phyloP scores from a whole-genome alignment of 2,888 invertebrate species.

The Cephus nigrinus region DNA sequence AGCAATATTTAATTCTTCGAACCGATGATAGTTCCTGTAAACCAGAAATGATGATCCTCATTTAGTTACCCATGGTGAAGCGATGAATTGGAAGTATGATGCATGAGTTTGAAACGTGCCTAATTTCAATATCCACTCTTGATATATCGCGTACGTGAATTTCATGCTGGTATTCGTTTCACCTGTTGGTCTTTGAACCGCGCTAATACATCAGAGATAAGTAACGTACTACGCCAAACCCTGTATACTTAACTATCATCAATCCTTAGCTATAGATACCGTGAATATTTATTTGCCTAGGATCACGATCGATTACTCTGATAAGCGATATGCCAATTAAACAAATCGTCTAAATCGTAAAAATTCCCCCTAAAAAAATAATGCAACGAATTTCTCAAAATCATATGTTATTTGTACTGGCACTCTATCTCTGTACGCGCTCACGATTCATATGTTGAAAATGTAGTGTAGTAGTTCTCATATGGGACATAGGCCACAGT shows the following conservation, averaged over 20 bases:
- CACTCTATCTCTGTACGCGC: neutral
- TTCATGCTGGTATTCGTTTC: slow-evolving; percentile 4
- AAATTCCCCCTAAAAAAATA: neutral
- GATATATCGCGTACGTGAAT: neutral
- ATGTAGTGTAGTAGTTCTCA: neutral
- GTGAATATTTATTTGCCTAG: slow-evolving; percentile 27
- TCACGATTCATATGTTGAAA: neutral
- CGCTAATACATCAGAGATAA: slow-evolving; percentile 25
- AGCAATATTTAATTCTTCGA: neutral
- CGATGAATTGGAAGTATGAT: neutral
- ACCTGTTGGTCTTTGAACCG: slow-evolving; percentile 20
- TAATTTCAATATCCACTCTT: neutral
- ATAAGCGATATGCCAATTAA: neutral
- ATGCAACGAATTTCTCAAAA: neutral
- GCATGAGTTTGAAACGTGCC: neutral
- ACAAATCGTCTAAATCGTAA: neutral
- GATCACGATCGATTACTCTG: slow-evolving; percentile 25
- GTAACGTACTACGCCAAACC: slow-evolving; percentile 17
- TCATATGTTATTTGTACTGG: neutral
- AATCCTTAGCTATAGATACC: slow-evolving; percentile 25
- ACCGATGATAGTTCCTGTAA: neutral
- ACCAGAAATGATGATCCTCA: neutral
- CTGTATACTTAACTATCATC: slow-evolving; percentile 20
- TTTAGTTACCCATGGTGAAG: neutral
- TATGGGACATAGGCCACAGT: neutral